Evolutionary conservation across 2,888 invertebrate species (phyloP).

Genomic region (Drosophila pseudotalamancana): DNA sequence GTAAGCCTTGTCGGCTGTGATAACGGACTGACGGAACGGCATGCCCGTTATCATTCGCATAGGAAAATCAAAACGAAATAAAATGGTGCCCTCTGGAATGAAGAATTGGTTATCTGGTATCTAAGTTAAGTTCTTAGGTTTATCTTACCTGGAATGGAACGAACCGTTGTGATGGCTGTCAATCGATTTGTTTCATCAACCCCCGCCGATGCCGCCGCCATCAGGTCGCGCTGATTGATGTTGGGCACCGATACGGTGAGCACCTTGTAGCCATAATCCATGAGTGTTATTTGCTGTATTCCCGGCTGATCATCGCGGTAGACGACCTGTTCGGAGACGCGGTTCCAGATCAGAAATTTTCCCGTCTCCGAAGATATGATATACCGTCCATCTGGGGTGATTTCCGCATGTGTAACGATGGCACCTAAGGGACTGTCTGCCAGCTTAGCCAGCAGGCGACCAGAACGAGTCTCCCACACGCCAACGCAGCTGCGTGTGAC

Average conservation of each 20-base stretch:
- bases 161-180: conserved; percentile 88
- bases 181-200: conserved; percentile 87
- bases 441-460: conserved; percentile 92
- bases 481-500: conserved; percentile 97
- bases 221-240: conserved; percentile 84
- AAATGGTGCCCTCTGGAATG: conserved; percentile 88
- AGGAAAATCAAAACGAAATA: conserved; percentile 93
- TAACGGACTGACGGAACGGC: conserved; percentile 90
- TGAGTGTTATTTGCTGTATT: conserved; percentile 84
- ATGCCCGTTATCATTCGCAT: conserved; percentile 89
- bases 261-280: conserved; percentile 83
- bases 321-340: conserved; percentile 88
- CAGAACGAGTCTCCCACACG: conserved; percentile 95
- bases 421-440: conserved; percentile 97
- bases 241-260: conserved; percentile 84
- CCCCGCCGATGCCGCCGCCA: conserved; percentile 84
- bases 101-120: not conserved
- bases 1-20: conserved; percentile 92
- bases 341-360: conserved; percentile 95
- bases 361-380: conserved; percentile 97
- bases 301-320: conserved; percentile 91
- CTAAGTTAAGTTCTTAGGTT: not conserved
- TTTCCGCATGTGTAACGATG: conserved; percentile 96
- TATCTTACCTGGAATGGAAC: conserved; percentile 89
- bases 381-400: conserved; percentile 92